Percentiles rank a stretch among this genome's conserved stretches.
Conservation (phyloP, 1,140 invertebrate species). For the Anthonomus grandis region DNA sequence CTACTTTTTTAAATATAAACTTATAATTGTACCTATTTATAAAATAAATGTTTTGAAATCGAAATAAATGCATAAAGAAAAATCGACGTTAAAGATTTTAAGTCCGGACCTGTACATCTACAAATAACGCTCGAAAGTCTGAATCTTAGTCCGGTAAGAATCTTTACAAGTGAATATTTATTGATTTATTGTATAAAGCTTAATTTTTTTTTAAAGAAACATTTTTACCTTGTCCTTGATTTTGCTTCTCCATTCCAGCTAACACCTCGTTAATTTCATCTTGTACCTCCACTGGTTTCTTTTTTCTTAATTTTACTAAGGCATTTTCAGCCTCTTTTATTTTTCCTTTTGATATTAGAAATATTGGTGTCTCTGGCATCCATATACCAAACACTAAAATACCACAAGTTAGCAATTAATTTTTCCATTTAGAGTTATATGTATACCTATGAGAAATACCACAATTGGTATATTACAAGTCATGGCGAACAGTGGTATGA, state of each 20-base stretch:
- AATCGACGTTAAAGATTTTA: too few relatives aligned
- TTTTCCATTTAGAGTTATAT: neutral
- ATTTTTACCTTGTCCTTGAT: slow-evolving; percentile 35
- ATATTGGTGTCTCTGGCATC: slow-evolving; percentile 74
- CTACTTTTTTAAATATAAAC: too few relatives aligned
- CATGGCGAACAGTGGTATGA: slow-evolving; percentile 55
- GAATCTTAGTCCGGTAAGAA: too few relatives aligned
- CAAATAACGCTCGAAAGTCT: too few relatives aligned
- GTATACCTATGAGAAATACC: slow-evolving; percentile 49
- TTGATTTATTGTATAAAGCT: too few relatives aligned
- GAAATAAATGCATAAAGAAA: too few relatives aligned
- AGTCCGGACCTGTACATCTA: too few relatives aligned
- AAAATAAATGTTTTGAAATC: too few relatives aligned
- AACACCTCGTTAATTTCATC: slow-evolving; percentile 26
- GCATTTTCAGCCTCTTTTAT: slow-evolving; percentile 59
- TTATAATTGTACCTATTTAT: too few relatives aligned
- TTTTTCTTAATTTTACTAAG: slow-evolving; percentile 59
- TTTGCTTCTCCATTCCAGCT: slow-evolving; percentile 31
- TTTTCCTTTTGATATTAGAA: slow-evolving; percentile 57
- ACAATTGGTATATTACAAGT: slow-evolving; percentile 50
- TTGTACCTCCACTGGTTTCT: slow-evolving; percentile 50
- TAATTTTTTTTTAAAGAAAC: too few relatives aligned
- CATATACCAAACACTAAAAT: slow-evolving; percentile 48
- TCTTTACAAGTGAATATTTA: too few relatives aligned
- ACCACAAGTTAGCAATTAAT: neutral